phyloP scores from a whole-genome alignment of 2,888 invertebrate species.

The Campaea margaritaria region DNA sequence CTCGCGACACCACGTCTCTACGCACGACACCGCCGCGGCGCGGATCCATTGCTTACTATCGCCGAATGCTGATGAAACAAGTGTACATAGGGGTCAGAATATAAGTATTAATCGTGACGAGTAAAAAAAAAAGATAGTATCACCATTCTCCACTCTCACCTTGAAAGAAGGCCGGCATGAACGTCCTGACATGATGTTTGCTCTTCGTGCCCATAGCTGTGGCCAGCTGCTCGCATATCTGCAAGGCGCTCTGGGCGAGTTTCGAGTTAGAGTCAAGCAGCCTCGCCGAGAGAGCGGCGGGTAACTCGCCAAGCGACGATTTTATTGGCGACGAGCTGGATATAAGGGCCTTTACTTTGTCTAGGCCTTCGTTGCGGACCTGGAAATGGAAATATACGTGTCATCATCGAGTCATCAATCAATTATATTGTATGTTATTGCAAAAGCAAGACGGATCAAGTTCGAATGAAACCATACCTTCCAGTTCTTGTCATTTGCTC shows the following conservation, averaged over 20 bases:
- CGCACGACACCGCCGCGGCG: conserved; percentile 91
- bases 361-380: conserved; percentile 90
- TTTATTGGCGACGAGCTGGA: conserved; percentile 92
- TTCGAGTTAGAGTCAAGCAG: conserved; percentile 96
- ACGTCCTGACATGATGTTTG: conserved; percentile 90
- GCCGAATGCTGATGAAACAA: conserved; percentile 85
- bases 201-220: conserved; percentile 93
- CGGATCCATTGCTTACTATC: conserved; percentile 93
- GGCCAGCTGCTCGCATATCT: conserved; percentile 93
- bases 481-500: too few relatives aligned
- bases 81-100: too few relatives aligned
- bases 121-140: too few relatives aligned
- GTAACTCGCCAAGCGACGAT: conserved; percentile 92
- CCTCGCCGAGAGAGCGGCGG: conserved; percentile 90
- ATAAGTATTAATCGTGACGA: too few relatives aligned
- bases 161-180: conserved; percentile 95
- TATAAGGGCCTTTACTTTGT: conserved; percentile 89
- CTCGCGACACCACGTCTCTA: conserved; percentile 93
- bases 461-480: too few relatives aligned
- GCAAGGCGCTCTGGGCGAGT: conserved; percentile 92
- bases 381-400: conserved; percentile 47
- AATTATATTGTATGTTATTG: not conserved
- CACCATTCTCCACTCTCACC: conserved; percentile 77
- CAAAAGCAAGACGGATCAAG: not conserved
- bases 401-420: too few relatives aligned